These are phyloP conservation scores for Apantesis nais DNA, from an alignment of 2,888 invertebrate species.

Conservation along the genomic window DNA sequence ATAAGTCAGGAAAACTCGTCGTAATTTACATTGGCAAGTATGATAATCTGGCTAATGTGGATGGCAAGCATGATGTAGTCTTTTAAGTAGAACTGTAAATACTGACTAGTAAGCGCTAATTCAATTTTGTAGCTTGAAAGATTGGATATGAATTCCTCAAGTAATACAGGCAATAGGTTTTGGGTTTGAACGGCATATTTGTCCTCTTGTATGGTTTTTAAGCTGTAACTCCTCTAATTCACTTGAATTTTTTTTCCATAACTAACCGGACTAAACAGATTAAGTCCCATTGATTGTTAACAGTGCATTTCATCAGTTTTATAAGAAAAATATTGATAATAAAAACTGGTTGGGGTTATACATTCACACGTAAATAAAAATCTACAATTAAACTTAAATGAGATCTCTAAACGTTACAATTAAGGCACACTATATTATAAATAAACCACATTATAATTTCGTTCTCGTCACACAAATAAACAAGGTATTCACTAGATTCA, in stretches of 20 bases:
- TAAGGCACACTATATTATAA: not conserved
- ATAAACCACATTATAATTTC: not conserved
- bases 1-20: not conserved
- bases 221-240: too few relatives aligned
- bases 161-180: not conserved
- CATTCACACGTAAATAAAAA: not conserved
- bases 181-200: not conserved
- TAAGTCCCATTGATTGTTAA: too few relatives aligned
- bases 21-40: too few relatives aligned
- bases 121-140: not conserved
- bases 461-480: not conserved
- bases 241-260: too few relatives aligned
- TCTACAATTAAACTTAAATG: not conserved
- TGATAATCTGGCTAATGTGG: not conserved
- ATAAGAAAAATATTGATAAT: too few relatives aligned
- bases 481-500: not conserved
- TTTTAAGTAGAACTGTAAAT: not conserved
- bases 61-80: not conserved
- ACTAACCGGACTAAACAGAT: too few relatives aligned
- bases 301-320: too few relatives aligned
- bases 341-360: not conserved
- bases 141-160: not conserved
- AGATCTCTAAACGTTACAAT: not conserved
- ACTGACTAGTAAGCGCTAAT: not conserved
- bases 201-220: not conserved